Evolutionary conservation across 1,140 invertebrate species (phyloP).

Genomic region (Venustaconcha ellipsiformis): DNA sequence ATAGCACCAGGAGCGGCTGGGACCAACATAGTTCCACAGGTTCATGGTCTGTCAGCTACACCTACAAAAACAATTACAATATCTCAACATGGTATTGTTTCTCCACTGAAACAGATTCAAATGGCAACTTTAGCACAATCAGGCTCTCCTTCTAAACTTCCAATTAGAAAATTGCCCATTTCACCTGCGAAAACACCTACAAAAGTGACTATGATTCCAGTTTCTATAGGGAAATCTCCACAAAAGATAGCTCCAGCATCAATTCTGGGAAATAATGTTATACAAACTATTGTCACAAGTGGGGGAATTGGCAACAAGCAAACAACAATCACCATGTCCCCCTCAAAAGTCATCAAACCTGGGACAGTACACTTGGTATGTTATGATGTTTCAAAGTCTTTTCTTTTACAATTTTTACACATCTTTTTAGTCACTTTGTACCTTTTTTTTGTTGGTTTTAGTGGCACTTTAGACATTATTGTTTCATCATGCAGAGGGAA

Average conservation of each 20-base stretch:
- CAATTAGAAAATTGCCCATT: slow-evolving; percentile 62
- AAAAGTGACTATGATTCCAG: slow-evolving; percentile 68
- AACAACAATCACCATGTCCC: slow-evolving; percentile 73
- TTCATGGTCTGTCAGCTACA: slow-evolving; percentile 27
- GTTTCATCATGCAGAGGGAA: too few species aligned
- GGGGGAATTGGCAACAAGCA: slow-evolving; percentile 31
- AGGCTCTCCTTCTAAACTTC: slow-evolving; percentile 61
- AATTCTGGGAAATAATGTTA: not conserved
- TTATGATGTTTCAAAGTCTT: not conserved
- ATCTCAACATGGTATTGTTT: slow-evolving; percentile 71
- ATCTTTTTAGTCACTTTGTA: too few species aligned
- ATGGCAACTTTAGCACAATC: slow-evolving; percentile 20
- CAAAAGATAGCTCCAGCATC: slow-evolving; percentile 59
- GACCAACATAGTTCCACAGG: slow-evolving; percentile 29
- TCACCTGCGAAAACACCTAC: slow-evolving; percentile 65
- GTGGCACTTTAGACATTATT: too few species aligned
- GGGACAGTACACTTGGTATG: slow-evolving; percentile 51
- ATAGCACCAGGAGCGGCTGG: slow-evolving; percentile 14
- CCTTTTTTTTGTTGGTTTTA: too few species aligned
- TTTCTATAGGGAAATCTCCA: slow-evolving; percentile 64
- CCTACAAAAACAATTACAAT: slow-evolving; percentile 79
- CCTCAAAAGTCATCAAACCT: slow-evolving; percentile 66
- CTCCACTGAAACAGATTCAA: slow-evolving; percentile 38
- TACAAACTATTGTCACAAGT: slow-evolving; percentile 19
- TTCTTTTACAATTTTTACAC: too few species aligned